These are phyloP conservation scores for Acanthornis magna DNA, from an alignment of 2,797 vertebrate genomes.

Conservation along the genomic window DNA sequence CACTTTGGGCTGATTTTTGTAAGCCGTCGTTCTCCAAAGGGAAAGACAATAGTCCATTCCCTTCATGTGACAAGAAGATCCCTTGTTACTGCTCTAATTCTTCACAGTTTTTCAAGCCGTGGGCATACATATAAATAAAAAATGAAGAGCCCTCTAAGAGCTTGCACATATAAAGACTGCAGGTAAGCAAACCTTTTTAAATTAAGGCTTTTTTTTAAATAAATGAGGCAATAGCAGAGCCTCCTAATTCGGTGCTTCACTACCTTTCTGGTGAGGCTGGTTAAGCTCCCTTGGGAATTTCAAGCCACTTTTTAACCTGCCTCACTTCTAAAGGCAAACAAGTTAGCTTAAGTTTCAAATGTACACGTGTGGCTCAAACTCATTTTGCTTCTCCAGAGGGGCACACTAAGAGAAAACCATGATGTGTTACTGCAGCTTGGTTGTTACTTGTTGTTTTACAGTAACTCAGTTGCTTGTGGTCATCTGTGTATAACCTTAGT, in stretches of 20 bases:
- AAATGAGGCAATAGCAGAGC: neutral
- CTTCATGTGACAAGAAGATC: neutral
- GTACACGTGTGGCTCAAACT: neutral
- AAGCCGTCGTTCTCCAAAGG: neutral
- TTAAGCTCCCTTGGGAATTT: neutral
- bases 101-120: neutral
- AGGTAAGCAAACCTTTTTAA: neutral
- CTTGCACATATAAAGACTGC: neutral
- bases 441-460: slow-evolving; percentile 17
- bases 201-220: neutral
- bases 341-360: neutral
- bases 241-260: neutral
- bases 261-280: neutral
- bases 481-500: neutral
- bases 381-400: slow-evolving; percentile 5
- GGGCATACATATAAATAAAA: neutral
- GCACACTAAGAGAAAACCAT: neutral
- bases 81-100: neutral
- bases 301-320: neutral
- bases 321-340: neutral
- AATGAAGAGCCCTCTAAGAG: neutral
- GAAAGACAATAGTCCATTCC: neutral
- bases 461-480: neutral
- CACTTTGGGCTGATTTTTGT: neutral
- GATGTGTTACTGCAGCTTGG: neutral